Evolutionary conservation across 2,797 vertebrate genomes (phyloP).

Genomic region (Sebastes trivittatus): DNA sequence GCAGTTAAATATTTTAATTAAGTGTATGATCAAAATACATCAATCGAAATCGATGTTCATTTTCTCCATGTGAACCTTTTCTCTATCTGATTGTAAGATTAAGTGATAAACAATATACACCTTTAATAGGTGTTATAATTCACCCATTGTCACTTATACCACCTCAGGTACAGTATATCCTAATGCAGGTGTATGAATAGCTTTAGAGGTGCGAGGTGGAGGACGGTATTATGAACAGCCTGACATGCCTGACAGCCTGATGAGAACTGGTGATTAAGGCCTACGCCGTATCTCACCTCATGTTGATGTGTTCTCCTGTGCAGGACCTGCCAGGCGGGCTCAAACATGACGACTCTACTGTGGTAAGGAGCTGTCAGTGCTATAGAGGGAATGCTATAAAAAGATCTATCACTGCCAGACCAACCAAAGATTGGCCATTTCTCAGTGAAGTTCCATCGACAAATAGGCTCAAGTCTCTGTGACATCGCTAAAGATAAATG

Average conservation of each 20-base stretch:
- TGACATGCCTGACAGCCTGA: constrained; percentile 55
- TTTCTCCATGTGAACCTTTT: not conserved
- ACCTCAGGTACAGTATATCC: not conserved
- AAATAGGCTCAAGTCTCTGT: constrained; percentile 16
- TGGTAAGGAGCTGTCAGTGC: constrained; percentile 61
- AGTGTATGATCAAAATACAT: not conserved
- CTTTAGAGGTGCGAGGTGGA: constrained; percentile 7
- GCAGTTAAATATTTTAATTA: no score
- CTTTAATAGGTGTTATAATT: not conserved
- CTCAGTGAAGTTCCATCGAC: constrained; percentile 40
- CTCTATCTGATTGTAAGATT: not conserved
- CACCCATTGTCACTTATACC: not conserved
- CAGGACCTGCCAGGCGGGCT: constrained; percentile 55
- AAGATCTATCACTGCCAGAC: constrained; percentile 63
- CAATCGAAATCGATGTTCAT: not conserved
- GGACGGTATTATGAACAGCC: constrained; percentile 33
- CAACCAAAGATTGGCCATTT: constrained; percentile 33
- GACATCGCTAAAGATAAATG: not conserved
- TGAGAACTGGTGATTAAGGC: constrained; percentile 64
- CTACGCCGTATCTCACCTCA: constrained; percentile 42
- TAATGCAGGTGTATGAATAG: constrained; percentile 22
- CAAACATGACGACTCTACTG: constrained; percentile 54
- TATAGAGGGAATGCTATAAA: constrained; percentile 57
- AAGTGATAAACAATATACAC: not conserved
- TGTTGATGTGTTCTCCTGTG: constrained; percentile 54